These are phyloP conservation scores for Agriopis marginaria DNA, from an alignment of 2,888 invertebrate genomes.

Conservation along the genomic window DNA sequence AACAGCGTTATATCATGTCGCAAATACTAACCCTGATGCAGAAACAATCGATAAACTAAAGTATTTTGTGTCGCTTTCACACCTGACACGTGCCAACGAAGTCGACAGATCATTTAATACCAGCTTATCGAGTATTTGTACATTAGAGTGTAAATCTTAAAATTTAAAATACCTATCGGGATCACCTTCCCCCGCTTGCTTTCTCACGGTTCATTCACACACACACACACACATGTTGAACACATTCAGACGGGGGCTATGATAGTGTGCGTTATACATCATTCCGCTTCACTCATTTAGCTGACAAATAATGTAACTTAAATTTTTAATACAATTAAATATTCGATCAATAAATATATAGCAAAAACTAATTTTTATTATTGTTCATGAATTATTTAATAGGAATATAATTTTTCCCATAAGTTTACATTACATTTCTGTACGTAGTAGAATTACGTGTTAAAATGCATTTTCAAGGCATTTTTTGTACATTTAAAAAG, in stretches of 20 bases:
- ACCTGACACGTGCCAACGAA: too few species aligned
- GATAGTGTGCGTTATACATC: conserved; percentile 21
- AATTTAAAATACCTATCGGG: conserved; percentile 5
- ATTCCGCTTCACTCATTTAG: conserved; percentile 3
- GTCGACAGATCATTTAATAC: too few species aligned
- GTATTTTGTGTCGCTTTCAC: too few species aligned
- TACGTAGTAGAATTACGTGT: background rate
- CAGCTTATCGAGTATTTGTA: too few species aligned
- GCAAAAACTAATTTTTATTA: conserved; percentile 1
- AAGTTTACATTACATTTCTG: background rate
- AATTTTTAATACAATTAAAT: background rate
- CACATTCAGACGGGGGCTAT: background rate
- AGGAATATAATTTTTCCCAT: too few species aligned
- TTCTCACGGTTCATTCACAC: conserved; percentile 11
- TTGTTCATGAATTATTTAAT: background rate
- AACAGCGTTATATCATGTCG: conserved; percentile 42
- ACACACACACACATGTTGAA: conserved; percentile 9
- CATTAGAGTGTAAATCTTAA: background rate
- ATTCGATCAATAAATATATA: conserved; percentile 1
- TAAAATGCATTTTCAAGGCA: background rate
- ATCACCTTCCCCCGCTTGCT: conserved; percentile 2
- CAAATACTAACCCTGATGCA: conserved; percentile 21
- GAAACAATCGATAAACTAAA: too few species aligned
- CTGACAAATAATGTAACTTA: conserved; percentile 6
- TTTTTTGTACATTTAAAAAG: background rate